phyloP scores from a whole-genome alignment of 2,113 vertebrate species.

The Micromys minutus region DNA sequence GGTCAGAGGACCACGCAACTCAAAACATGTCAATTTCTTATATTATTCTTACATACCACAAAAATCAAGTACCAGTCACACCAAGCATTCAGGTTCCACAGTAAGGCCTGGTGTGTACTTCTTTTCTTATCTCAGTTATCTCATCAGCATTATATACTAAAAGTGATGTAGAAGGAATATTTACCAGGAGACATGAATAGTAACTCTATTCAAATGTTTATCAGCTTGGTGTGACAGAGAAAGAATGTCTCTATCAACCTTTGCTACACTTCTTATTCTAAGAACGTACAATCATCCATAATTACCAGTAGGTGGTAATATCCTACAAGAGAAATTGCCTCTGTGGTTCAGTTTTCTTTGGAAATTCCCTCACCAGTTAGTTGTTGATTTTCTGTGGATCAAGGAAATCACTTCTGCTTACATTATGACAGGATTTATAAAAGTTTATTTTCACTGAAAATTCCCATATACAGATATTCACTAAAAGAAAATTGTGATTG shows the following conservation, averaged over 20 bases:
- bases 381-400: background rate
- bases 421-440: background rate
- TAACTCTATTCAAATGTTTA: background rate
- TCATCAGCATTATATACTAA: background rate
- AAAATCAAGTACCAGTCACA: background rate
- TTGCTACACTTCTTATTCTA: background rate
- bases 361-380: background rate
- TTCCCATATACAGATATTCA: background rate
- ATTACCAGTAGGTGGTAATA: conserved; percentile 25
- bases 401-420: background rate
- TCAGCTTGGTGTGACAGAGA: background rate
- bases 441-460: background rate
- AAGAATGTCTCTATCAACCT: background rate
- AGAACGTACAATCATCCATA: background rate
- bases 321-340: background rate
- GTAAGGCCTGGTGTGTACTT: background rate
- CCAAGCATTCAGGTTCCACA: background rate
- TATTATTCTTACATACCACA: background rate
- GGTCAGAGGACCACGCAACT: too few relatives aligned
- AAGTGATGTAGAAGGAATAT: background rate
- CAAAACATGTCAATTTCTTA: background rate
- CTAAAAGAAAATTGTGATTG: background rate
- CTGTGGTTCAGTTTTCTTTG: fast-evolving
- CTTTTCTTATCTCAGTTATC: background rate
- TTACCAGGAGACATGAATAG: background rate